These are phyloP conservation scores for Papilio demoleus DNA, from an alignment of 2,888 invertebrate genomes.

Conservation along the genomic window DNA sequence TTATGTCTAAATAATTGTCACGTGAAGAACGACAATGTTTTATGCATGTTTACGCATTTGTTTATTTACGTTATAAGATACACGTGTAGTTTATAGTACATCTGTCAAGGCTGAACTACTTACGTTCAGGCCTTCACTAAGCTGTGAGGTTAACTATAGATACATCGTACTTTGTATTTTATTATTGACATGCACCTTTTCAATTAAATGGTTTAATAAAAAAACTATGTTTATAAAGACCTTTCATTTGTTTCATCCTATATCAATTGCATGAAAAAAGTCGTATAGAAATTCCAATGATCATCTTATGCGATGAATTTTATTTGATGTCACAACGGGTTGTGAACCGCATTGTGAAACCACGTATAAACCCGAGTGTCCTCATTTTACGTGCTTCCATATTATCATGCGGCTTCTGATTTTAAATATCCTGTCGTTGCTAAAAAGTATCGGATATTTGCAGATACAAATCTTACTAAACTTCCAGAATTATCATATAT, in stretches of 20 bases:
- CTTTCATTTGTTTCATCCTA: not conserved
- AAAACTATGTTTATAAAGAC: not conserved
- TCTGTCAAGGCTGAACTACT: slow-evolving; percentile 30
- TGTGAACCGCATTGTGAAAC: not conserved
- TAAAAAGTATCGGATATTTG: not conserved
- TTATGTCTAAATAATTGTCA: too few species aligned
- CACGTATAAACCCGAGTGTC: not conserved
- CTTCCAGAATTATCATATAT: too few species aligned
- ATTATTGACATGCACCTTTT: not conserved
- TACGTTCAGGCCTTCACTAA: slow-evolving; percentile 24
- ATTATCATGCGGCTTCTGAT: not conserved
- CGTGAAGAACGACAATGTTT: not conserved
- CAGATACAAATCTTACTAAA: not conserved
- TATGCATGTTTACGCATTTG: not conserved
- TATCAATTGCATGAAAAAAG: not conserved
- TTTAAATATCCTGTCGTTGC: too few species aligned
- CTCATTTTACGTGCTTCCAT: not conserved
- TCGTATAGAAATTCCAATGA: not conserved
- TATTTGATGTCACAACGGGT: not conserved
- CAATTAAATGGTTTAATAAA: not conserved
- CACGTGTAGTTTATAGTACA: slow-evolving; percentile 14
- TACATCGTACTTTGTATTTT: not conserved
- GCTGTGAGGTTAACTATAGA: slow-evolving; percentile 23
- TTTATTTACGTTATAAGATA: slow-evolving; percentile 23
- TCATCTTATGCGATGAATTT: not conserved